phyloP scores from a whole-genome alignment of 1,140 invertebrate species.

The Radopholus similis region DNA sequence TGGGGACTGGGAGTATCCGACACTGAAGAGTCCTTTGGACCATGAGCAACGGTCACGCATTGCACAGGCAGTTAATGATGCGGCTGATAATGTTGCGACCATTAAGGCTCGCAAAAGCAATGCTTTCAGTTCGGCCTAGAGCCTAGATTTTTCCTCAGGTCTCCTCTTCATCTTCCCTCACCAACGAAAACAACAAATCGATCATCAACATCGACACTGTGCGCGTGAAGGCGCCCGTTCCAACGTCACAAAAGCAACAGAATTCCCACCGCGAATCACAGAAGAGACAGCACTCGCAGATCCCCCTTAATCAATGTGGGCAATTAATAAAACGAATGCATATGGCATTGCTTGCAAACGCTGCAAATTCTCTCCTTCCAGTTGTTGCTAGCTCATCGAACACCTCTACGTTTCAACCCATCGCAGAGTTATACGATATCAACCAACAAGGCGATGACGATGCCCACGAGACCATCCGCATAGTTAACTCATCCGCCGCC shows the following conservation, averaged over 20 bases:
- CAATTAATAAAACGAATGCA: not conserved
- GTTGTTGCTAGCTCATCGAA: no score
- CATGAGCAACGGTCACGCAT: not conserved
- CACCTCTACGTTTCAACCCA: not conserved
- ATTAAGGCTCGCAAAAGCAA: no score
- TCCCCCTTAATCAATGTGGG: not conserved
- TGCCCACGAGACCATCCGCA: not conserved
- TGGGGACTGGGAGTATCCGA: constrained; percentile 59
- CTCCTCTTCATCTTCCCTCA: constrained; percentile 9
- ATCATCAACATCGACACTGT: constrained; percentile 22
- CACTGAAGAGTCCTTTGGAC: constrained; percentile 25
- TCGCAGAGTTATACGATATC: not conserved
- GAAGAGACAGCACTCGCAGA: not conserved
- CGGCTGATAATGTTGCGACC: constrained; percentile 9
- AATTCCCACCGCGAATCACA: not conserved
- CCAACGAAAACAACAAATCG: constrained; percentile 12
- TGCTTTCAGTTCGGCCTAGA: no score
- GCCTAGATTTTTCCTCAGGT: no score
- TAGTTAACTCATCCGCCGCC: not conserved
- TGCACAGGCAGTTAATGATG: not conserved
- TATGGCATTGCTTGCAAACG: not conserved
- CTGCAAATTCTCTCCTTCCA: no score
- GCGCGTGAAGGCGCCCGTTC: not conserved
- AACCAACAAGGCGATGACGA: not conserved
- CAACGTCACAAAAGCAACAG: not conserved